Conservation (phyloP, 2,888 invertebrate genomes). For the Hypena proboscidalis region DNA sequence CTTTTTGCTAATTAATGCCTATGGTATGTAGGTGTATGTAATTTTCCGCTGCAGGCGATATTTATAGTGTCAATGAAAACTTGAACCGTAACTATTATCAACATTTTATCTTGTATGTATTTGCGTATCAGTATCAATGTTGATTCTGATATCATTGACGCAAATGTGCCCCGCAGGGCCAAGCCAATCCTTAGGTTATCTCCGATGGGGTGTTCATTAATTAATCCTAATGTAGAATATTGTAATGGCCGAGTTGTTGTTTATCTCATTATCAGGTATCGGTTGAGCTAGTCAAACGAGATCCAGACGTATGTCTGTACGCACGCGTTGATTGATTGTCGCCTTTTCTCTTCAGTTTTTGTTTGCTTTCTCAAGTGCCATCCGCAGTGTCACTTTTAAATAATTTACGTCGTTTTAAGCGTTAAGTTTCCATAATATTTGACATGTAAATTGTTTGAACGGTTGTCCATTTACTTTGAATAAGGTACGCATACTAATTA, state of each 20-base stretch:
- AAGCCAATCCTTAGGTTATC: slow-evolving; percentile 64
- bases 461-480: slow-evolving; percentile 4
- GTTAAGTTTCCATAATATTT: not conserved
- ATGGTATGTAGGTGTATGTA: slow-evolving; percentile 28
- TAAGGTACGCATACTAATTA: slow-evolving; percentile 23
- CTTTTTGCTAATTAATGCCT: slow-evolving; percentile 17
- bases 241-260: slow-evolving; percentile 17
- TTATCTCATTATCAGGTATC: too few species aligned
- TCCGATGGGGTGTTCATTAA: slow-evolving; percentile 54
- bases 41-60: slow-evolving; percentile 54
- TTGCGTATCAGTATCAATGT: slow-evolving; percentile 48
- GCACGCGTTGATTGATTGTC: slow-evolving; percentile 40
- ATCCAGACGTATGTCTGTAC: slow-evolving; percentile 38
- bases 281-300: slow-evolving; percentile 41
- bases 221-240: slow-evolving; percentile 54
- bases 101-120: slow-evolving; percentile 49
- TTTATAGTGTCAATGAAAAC: slow-evolving; percentile 66
- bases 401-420: slow-evolving; percentile 7
- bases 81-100: slow-evolving; percentile 59
- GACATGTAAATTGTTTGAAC: slow-evolving; percentile 9
- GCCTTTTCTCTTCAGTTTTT: slow-evolving; percentile 12
- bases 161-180: slow-evolving; percentile 59
- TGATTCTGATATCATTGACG: slow-evolving; percentile 67
- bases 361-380: slow-evolving; percentile 4
- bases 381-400: slow-evolving; percentile 13